Base-by-base conservation (phyloP, 2,888 invertebrate species). In the Panopea generosa region DNA sequence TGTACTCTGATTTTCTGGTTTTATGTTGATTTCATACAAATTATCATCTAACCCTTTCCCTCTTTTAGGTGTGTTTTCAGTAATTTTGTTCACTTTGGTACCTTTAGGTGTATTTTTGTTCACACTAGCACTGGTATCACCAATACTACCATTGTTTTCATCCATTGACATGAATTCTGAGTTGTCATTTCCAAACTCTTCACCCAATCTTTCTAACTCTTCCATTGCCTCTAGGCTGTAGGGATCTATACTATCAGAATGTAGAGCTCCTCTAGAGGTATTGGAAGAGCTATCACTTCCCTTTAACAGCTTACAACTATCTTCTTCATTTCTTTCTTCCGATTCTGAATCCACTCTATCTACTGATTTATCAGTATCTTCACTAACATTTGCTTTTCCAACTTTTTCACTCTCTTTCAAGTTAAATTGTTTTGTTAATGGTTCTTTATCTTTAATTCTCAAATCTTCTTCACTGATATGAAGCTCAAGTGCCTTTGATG, bases 171-270 rank as follows among this genome's bases (percentile, higher is more conserved):
- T 49, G 40, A 81, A 81, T 53, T 81, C 81, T 3, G 81, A 81
- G 63, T 81, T 81, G 61, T 81, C 77, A 2, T 59, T 67, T 7
- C 77, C 81, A 49, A 68, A 71, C n/a, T 84, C 84, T 9, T 84
- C 86, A 0, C 85, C 87, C 9, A 91, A 61, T 67, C 84, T 85
- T 81, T 91, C 91, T 43, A 91, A 81, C 77, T 91, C 90, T 60
- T 89, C 90, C 90, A 91, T 87, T 3, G 91, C 91, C 55, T 84
- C 86, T 38, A 87, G 87, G 68, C 90, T 91, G 65, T 90, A 91
- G 0, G 85, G 86, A 67, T 89, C 90, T n/a, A 82, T 75, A 59
- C 66, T 68, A 11, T 84, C 86, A 2, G 71, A 77, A 29, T 60
- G 67, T 14, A 77, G 33, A 11, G 47, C 57, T 20, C 68, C 62